A percentile compares a stretch with the other conserved stretches of the same genome.
phyloP scores from a whole-genome alignment of 2,113 vertebrate species.

The Cettia cetti region DNA sequence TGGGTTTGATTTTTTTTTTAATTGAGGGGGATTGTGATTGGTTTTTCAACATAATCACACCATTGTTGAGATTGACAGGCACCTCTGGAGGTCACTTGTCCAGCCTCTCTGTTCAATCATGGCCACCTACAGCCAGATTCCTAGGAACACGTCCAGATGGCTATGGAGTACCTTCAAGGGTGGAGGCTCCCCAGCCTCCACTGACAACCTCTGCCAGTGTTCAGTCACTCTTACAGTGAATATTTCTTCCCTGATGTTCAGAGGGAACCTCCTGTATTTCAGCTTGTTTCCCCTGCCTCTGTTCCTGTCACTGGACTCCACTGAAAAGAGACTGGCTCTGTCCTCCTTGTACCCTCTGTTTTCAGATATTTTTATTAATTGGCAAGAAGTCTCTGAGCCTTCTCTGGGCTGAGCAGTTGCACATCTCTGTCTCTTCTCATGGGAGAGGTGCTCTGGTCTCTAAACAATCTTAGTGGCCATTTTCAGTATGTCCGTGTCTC shows the following conservation, averaged over 20 bases:
- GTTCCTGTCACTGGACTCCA: background rate
- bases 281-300: background rate
- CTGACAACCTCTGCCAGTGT: background rate
- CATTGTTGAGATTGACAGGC: background rate
- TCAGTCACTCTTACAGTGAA: background rate
- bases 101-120: background rate
- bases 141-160: fast-evolving
- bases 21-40: fast-evolving
- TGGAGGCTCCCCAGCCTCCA: background rate
- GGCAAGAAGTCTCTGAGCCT: background rate
- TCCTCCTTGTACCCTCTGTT: background rate
- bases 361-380: background rate
- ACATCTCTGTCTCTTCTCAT: background rate
- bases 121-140: background rate
- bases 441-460: background rate
- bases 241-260: background rate
- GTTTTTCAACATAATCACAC: background rate
- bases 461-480: background rate
- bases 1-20: background rate
- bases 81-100: background rate
- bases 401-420: background rate
- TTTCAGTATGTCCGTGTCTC: background rate
- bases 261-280: background rate
- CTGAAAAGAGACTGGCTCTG: background rate
- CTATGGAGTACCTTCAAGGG: background rate